Conservation (phyloP, 2,888 invertebrate species). For the Andrena bicolor region DNA sequence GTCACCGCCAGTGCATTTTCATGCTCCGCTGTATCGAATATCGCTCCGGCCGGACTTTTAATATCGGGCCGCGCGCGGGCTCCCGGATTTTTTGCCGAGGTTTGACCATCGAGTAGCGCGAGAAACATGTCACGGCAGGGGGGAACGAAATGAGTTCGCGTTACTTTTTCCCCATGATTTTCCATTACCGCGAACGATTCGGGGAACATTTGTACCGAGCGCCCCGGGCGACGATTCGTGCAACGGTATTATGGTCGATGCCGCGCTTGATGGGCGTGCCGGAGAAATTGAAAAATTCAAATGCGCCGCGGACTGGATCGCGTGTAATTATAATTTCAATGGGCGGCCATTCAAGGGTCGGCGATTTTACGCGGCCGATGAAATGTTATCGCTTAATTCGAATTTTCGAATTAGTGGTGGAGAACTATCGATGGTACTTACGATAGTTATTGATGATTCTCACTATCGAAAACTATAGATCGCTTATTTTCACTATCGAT, state of each 20-base stretch:
- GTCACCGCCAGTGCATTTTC: conserved; percentile 42
- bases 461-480: no score
- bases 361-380: background rate
- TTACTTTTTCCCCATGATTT: conserved; percentile 42
- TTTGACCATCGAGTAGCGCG: conserved; percentile 9
- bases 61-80: conserved; percentile 38
- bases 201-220: conserved; percentile 4
- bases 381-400: background rate
- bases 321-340: conserved; percentile 48
- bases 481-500: no score
- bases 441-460: no score
- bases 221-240: conserved; percentile 8
- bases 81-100: conserved; percentile 16
- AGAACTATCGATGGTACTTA: no score
- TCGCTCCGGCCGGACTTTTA: conserved; percentile 44
- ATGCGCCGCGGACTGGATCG: background rate
- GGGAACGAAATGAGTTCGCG: conserved; percentile 16
- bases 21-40: conserved; percentile 42
- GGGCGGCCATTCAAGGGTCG: conserved; percentile 4
- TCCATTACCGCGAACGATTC: conserved; percentile 9
- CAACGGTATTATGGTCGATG: conserved; percentile 9
- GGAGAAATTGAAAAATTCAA: conserved; percentile 50
- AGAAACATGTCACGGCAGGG: conserved; percentile 14
- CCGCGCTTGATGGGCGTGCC: conserved; percentile 25
- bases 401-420: no score